Conservation (phyloP, 2,797 vertebrate genomes). For the Nannoperca australis region DNA sequence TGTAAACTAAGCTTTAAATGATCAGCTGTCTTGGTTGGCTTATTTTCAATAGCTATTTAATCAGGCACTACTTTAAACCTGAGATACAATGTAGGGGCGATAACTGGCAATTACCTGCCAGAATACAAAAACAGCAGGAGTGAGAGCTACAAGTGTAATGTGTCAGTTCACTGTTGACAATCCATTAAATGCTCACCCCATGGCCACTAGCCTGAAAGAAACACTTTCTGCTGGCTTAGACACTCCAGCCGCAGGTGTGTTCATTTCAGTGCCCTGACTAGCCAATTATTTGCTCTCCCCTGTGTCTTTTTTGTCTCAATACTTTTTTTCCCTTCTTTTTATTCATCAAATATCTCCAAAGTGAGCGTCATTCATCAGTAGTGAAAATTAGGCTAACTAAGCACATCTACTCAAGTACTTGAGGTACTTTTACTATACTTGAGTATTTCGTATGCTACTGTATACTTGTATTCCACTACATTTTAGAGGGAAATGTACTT, state of each 20-base stretch:
- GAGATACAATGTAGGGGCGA: slow-evolving; percentile 26
- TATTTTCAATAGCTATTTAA: slow-evolving; percentile 33
- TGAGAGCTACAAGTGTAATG: slow-evolving; percentile 34
- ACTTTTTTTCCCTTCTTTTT: neutral
- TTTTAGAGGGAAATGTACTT: neutral
- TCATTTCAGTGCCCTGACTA: slow-evolving; percentile 16
- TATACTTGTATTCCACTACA: neutral
- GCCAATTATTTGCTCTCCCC: slow-evolving; percentile 10
- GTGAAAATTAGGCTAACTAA: neutral
- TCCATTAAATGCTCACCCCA: slow-evolving; percentile 37
- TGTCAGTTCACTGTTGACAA: slow-evolving; percentile 38
- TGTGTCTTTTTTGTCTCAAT: slow-evolving; percentile 1
- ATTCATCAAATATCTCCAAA: neutral
- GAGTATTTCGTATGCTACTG: neutral
- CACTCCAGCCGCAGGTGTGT: slow-evolving; percentile 30
- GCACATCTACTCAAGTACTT: neutral
- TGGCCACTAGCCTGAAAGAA: slow-evolving; percentile 13
- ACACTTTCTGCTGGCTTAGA: slow-evolving; percentile 14
- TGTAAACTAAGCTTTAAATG: neutral
- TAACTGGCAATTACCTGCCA: slow-evolving; percentile 38
- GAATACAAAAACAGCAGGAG: slow-evolving; percentile 51
- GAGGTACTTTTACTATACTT: neutral
- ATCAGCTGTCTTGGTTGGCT: slow-evolving; percentile 1
- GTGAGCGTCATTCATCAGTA: neutral
- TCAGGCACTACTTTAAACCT: slow-evolving; percentile 21